Percentiles rank a stretch among this genome's conserved stretches.
Conservation (phyloP, 2,888 invertebrate species). For the Catocala fraxini region DNA sequence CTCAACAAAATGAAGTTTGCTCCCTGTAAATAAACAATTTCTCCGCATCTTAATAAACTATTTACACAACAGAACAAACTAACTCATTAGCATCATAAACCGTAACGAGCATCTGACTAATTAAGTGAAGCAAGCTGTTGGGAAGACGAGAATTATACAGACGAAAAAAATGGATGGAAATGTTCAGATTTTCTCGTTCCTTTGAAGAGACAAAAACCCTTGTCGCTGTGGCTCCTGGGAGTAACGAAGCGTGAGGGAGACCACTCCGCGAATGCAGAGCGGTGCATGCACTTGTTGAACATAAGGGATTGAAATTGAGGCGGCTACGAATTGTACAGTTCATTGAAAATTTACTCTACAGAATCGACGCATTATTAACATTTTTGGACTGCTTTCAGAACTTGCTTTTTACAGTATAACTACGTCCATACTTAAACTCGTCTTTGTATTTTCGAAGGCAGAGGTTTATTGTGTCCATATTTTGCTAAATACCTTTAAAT, state of each 20-base stretch:
- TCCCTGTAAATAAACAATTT: too few relatives aligned
- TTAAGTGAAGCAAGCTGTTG: conserved; percentile 60
- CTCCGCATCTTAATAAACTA: conserved; percentile 10
- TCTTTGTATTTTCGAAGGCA: too few relatives aligned
- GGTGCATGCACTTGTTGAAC: conserved; percentile 48
- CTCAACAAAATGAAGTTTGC: too few relatives aligned
- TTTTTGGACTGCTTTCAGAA: too few relatives aligned
- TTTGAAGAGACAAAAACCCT: conserved; percentile 75
- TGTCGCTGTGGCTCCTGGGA: conserved; percentile 58
- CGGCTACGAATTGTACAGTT: neutral
- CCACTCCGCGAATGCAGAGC: conserved; percentile 72
- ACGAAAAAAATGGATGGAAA: conserved; percentile 59
- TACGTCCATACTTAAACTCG: too few relatives aligned
- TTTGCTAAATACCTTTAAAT: too few relatives aligned
- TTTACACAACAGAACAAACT: conserved; percentile 21
- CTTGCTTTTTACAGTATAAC: too few relatives aligned
- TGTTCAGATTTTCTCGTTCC: conserved; percentile 73
- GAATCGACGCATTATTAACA: too few relatives aligned
- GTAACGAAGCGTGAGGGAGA: conserved; percentile 77
- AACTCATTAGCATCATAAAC: conserved; percentile 25
- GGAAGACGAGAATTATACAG: conserved; percentile 49
- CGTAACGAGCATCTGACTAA: conserved; percentile 51
- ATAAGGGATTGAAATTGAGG: conserved; percentile 23
- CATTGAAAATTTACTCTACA: too few relatives aligned
- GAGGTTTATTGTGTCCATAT: too few relatives aligned